Base-by-base conservation (phyloP, 2,797 vertebrate species). In the Lophius americanus region DNA sequence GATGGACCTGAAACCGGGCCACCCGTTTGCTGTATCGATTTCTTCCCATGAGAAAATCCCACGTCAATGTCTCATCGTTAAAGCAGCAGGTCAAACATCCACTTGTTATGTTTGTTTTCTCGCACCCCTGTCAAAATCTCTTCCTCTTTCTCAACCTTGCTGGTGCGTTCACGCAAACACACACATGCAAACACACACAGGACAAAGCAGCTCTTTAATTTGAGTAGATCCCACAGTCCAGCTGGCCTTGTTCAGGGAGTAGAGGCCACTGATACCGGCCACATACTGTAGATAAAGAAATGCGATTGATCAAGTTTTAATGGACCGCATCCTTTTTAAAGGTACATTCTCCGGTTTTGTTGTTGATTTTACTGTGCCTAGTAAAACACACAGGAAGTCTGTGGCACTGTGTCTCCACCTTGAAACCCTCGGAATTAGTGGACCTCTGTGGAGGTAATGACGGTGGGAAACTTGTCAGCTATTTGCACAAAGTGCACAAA, bases 41-140 rank as follows among this genome's bases (percentile, higher is more conserved):
- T 69, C 37, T 77, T 79, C 70, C 76, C 78, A 64, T 82, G 85
- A 82, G 84, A 85, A 88, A 78, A 60, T 70, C 68, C 44, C 46
- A 50, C 68, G 38, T 64, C 13, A 49, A 56, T 23, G 76, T 56
- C 62, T 56, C 46, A 41, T 33, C 67, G 75, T 75, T 23, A 46
- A 67, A 79, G 67, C 64, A 59, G 47, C 73, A 72, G 75, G 65
- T 77, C 79, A 85, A 85, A 86, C 75, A 68, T 65, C 68, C 47
- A 47, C 65, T 64, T 36, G 51, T 9, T n/a, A 54, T 86, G 82
- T 90, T 90, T 86, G 84, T 82, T 86, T 86, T 89, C 73, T 79
- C 81, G 60, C 67, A 23, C 46, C 68, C 52, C 64, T 66, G 82
- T 84, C 74, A 69, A 59, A 86, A 75, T 78, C 61, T 71, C 55